Base-by-base conservation (phyloP, 1,140 invertebrate species). In the Drosophila tropicalis region DNA sequence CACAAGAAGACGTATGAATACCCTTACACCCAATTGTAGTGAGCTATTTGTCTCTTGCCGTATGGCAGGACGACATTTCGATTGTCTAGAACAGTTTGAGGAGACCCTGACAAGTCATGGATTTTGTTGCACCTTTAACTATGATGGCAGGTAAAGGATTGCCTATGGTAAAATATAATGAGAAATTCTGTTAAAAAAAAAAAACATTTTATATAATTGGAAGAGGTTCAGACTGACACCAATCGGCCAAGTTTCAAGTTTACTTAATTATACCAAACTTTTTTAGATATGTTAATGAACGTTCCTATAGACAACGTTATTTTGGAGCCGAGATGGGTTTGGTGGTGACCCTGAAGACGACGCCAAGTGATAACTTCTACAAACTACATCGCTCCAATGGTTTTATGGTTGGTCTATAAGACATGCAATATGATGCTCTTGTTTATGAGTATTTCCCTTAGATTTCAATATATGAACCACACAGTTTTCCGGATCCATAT, bases 241-340 rank as follows among this genome's bases (percentile, higher is more conserved):
- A 22, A 22, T 22, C 19, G 19, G 19, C 3, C 22, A 25, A 25
- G 3, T 4, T 25, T 25, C 0, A 3, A 25, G 29, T 39, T 0
- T 51, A 10, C 7, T 15, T 36, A 29, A 29, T 5, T 29, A 29
- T 29, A 5, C 5, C 29, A 29, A 29, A 9, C 7, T 12, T 12
- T 36, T 19, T 15, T 5, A 91, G 90, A 6, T 87, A 84, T 41
- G 19, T 72, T 1, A 69, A 76, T 29, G 40, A 72, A 10, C 71
- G 75, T 1, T 67, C 63, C 19, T 76, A 68, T 64, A 41, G 70
- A 5, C 56, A 75, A 40, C 76, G 79, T 15, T 81, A 79, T 36
- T 84, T 76, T 70, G 91, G 91, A 0, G 67, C 72, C 44, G 79
- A 91, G 1, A 79, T 91, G 66, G 93, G 93, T 3, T 56, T 93